Percentiles rank a stretch among this genome's conserved stretches.
Conservation (phyloP, 2,888 invertebrate genomes). For the Allolobophora icterica region DNA sequence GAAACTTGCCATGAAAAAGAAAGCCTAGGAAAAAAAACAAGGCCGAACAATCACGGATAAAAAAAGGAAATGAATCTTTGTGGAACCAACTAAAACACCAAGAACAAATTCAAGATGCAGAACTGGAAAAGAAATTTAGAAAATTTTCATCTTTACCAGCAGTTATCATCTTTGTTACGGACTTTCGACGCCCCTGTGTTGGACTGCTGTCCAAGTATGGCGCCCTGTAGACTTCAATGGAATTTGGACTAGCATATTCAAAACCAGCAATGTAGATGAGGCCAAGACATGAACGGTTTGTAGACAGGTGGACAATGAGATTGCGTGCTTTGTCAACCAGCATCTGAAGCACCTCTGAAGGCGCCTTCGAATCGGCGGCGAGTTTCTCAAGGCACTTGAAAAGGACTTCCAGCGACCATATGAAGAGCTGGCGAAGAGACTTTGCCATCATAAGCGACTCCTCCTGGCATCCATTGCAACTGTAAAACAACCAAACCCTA, state of each 20-base stretch:
- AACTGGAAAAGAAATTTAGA: not conserved
- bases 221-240: not conserved
- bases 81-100: not conserved
- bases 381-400: constrained; percentile 59
- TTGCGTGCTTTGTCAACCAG: constrained; percentile 55
- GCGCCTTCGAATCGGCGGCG: constrained; percentile 55
- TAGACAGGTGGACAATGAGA: constrained; percentile 19
- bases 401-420: constrained; percentile 35
- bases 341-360: constrained; percentile 58
- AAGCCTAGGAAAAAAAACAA: not conserved
- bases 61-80: not conserved
- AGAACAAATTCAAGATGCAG: not conserved
- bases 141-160: not conserved
- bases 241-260: not conserved
- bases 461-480: constrained; percentile 63
- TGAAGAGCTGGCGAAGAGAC: constrained; percentile 27
- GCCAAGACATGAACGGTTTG: not conserved
- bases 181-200: not conserved
- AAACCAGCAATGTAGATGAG: constrained; percentile 19
- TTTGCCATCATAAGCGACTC: constrained; percentile 30
- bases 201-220: not conserved
- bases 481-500: constrained; percentile 43
- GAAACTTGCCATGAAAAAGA: not conserved
- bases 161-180: not conserved
- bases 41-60: not conserved